phyloP scores from a whole-genome alignment of 2,797 vertebrate genomes.

The Macropus fuliginosus region DNA sequence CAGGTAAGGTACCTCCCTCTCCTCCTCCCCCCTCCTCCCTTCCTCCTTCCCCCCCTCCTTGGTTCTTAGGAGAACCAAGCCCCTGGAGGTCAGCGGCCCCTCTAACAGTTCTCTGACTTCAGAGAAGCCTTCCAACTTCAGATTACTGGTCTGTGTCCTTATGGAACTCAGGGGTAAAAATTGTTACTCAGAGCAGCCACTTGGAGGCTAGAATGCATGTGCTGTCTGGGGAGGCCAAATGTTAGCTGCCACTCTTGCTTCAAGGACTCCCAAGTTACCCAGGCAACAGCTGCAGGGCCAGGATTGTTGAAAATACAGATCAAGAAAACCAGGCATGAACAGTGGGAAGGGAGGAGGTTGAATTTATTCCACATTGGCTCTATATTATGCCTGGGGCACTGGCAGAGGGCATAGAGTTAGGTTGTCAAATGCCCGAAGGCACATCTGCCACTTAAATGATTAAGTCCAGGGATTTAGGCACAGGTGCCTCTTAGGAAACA shows the following conservation, averaged over 20 bases:
- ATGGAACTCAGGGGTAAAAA: not conserved
- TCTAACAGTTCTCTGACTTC: not conserved
- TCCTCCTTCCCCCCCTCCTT: rapidly evolving
- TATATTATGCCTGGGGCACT: slow-evolving; percentile 52
- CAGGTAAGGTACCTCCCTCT: slow-evolving; percentile 9
- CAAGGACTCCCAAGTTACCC: slow-evolving; percentile 67
- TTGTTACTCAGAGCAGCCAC: not conserved
- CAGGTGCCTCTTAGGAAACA: slow-evolving; percentile 55
- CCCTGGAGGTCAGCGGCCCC: not conserved
- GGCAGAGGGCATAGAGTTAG: slow-evolving; percentile 62
- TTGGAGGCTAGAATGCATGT: not conserved
- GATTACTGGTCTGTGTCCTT: not conserved
- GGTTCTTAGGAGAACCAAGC: not conserved
- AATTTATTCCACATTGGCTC: slow-evolving; percentile 60
- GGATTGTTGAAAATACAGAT: slow-evolving; percentile 59
- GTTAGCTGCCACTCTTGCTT: slow-evolving; percentile 46
- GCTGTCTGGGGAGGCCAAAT: slow-evolving; percentile 1
- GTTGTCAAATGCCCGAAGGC: slow-evolving; percentile 67
- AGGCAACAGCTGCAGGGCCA: slow-evolving; percentile 67
- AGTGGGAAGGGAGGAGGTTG: slow-evolving; percentile 40
- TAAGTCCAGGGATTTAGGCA: slow-evolving; percentile 68
- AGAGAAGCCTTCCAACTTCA: not conserved
- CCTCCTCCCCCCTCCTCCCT: not conserved
- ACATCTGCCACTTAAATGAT: slow-evolving; percentile 68
- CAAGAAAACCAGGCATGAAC: slow-evolving; percentile 55